Percentiles rank a stretch among this genome's conserved stretches.
Evolutionary conservation across 2,888 invertebrate genomes (phyloP).

Genomic region (Agrochola litura): DNA sequence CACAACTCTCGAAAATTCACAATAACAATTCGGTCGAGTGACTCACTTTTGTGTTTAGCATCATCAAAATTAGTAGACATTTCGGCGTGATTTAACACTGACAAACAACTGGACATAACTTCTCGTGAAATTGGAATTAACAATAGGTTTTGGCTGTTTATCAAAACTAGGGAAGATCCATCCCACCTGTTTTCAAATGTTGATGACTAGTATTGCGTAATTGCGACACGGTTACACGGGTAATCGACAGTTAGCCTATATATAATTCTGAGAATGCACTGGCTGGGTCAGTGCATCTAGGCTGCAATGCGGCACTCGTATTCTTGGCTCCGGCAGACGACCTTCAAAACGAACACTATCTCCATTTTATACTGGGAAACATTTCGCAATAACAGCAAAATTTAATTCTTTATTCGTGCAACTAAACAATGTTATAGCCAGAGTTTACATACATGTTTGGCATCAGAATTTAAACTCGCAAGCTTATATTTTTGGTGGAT

Average conservation of each 20-base stretch:
- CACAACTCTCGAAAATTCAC: not conserved
- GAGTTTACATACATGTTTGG: constrained; percentile 12
- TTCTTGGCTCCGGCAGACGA: constrained; percentile 60
- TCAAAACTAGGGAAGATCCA: constrained; percentile 37
- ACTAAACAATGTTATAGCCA: constrained; percentile 11
- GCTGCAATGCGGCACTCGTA: constrained; percentile 73
- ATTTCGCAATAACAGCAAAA: constrained; percentile 30
- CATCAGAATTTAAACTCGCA: constrained; percentile 9
- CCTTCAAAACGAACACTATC: constrained; percentile 61
- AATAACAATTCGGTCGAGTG: constrained; percentile 1
- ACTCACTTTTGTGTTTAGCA: constrained; percentile 17
- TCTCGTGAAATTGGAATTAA: constrained; percentile 24
- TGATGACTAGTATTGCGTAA: constrained; percentile 26
- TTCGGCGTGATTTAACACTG: constrained; percentile 36
- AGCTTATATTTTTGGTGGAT: not conserved
- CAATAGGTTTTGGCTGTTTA: constrained; percentile 44
- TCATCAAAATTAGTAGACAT: constrained; percentile 30
- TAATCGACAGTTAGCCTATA: constrained; percentile 64
- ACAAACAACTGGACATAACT: constrained; percentile 31
- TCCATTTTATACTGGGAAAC: constrained; percentile 40
- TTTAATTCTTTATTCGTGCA: constrained; percentile 25
- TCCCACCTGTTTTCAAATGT: constrained; percentile 34
- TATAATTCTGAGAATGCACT: constrained; percentile 64
- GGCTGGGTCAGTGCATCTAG: constrained; percentile 68
- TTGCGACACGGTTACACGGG: constrained; percentile 31